These are phyloP conservation scores for Ranitomeya imitator DNA, from an alignment of 2,113 vertebrate species.

Conservation along the genomic window DNA sequence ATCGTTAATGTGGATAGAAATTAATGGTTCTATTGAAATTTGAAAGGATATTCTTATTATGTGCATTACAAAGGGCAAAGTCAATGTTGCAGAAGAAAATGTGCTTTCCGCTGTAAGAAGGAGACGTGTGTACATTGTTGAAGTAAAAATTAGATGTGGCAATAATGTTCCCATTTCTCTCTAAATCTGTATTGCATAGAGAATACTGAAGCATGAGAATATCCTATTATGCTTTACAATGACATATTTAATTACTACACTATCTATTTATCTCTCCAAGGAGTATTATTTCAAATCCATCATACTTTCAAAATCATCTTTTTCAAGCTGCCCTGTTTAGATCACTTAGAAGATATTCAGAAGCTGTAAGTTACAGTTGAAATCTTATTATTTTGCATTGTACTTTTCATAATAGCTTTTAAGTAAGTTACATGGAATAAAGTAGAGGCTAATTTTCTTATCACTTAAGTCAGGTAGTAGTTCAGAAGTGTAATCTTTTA, in stretches of 20 bases:
- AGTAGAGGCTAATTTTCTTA: slow-evolving; percentile 37
- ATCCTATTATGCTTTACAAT: slow-evolving; percentile 56
- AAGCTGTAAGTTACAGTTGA: slow-evolving; percentile 74
- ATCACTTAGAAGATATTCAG: slow-evolving; percentile 73
- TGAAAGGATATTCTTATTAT: background rate
- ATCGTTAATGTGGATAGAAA: background rate
- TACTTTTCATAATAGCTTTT: slow-evolving; percentile 53
- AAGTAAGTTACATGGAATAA: slow-evolving; percentile 45
- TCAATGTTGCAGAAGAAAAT: slow-evolving; percentile 31
- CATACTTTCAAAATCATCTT: slow-evolving; percentile 78
- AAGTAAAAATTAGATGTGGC: slow-evolving; percentile 14
- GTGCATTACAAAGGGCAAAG: slow-evolving; percentile 5
- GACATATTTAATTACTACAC: slow-evolving; percentile 53
- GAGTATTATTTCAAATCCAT: slow-evolving; percentile 74
- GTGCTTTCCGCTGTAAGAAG: background rate
- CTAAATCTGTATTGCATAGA: slow-evolving; percentile 13
- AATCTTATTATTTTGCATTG: slow-evolving; percentile 53
- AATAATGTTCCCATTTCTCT: slow-evolving; percentile 14
- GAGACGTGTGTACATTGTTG: background rate
- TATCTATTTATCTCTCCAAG: slow-evolving; percentile 66
- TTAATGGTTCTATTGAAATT: slow-evolving; percentile 20
- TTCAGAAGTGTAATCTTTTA: slow-evolving; percentile 43
- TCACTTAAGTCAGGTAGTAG: slow-evolving; percentile 30
- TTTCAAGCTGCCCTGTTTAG: slow-evolving; percentile 73
- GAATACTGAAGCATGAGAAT: background rate